Base-by-base conservation (phyloP, 2,888 invertebrate genomes). In the Proisotoma minuta region DNA sequence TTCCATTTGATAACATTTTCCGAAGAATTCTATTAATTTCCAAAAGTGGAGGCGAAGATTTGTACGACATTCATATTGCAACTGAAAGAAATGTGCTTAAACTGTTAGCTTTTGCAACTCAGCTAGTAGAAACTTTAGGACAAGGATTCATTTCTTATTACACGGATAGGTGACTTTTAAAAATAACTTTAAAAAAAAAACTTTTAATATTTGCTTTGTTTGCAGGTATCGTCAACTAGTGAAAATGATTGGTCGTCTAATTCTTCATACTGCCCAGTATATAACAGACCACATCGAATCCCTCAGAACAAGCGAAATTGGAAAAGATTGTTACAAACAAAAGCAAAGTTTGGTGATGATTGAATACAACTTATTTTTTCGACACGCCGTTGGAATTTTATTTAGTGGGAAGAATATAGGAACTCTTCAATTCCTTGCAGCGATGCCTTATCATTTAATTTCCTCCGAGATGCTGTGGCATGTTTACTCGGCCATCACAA, bases 361-460 rank as follows among this genome's bases (percentile, higher is more conserved):
- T 5, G 89, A 90, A 77, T 86, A 86, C 75, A 88, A 90, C 77
- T 82, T 85, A 4, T 84, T 90, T 70, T 84, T 91, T 62, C 76
- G 87, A 29, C 81, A 86, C 57, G 84, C 88, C 1, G 85, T 85
- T 34, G 81, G 84, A 60, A 85, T 83, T 69, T 84, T 90, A 61
- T 86, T 87, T 75, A 82, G 84, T 1, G 85, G 87, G 0, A 84
- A 85, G 51, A 85, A 85, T 75, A 80, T 87, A 65, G 87, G 88
- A 8, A 86, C 88, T 1, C 88, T 89, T 87, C 89, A 91, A 77
- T 90, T 89, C 78, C 82, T 90, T 72, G 86, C 88, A 15, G 85
- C 86, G 22, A 80, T 89, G 71, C 89, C 90, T 0, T 88, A 85
- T 75, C 79, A 81, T 65, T 78, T 81, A 51, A 81, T 87, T 27